Evolutionary conservation across 2,888 invertebrate species (phyloP).

Genomic region (Bhutanitis thaidina): DNA sequence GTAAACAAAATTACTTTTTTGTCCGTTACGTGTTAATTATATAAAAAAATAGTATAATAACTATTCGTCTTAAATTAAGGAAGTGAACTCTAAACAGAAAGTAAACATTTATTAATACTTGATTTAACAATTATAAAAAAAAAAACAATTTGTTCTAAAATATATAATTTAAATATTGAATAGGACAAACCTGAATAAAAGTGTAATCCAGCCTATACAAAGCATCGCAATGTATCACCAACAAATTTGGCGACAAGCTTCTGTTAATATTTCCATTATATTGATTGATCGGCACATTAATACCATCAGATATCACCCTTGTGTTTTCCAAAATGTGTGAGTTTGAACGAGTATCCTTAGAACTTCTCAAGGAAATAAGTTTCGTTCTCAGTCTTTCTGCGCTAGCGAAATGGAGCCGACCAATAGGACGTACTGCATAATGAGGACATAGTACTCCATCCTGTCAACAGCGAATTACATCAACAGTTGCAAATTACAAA

Average conservation of each 20-base stretch:
- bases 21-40: no score
- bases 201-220: constrained; percentile 84
- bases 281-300: constrained; percentile 6
- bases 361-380: constrained; percentile 39
- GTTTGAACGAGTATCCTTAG: constrained; percentile 32
- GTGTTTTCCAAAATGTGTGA: constrained; percentile 32
- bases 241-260: constrained; percentile 33
- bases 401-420: constrained; percentile 65
- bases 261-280: constrained; percentile 17
- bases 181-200: constrained; percentile 79
- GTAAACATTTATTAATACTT: not conserved
- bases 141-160: not conserved
- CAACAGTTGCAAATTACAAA: no score
- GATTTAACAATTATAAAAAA: not conserved
- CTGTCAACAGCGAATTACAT: constrained; percentile 32
- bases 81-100: constrained; percentile 30
- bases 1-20: no score
- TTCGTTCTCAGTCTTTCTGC: constrained; percentile 59
- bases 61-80: no score
- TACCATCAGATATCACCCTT: constrained; percentile 19
- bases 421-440: constrained; percentile 58
- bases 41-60: no score
- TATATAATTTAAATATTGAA: not conserved
- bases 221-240: constrained; percentile 82
- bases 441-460: constrained; percentile 49